Percentiles rank a stretch among this genome's conserved stretches.
Conservation (phyloP, 2,113 vertebrate genomes). For the Tor tambroides region DNA sequence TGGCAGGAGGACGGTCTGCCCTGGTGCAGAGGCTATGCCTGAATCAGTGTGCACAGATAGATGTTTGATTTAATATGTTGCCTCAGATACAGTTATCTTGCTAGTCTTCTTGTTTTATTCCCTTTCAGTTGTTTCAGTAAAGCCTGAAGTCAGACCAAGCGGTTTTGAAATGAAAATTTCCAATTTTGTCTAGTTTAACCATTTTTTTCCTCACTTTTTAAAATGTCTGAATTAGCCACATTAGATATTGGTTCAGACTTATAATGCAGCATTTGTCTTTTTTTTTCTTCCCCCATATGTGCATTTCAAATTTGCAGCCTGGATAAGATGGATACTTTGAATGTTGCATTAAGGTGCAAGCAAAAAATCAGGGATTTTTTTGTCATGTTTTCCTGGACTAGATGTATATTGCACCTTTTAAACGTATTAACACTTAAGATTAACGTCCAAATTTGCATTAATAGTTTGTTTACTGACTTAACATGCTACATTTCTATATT, state of each 20-base stretch:
- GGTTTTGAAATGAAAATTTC: constrained; percentile 74
- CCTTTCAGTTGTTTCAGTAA: constrained; percentile 70
- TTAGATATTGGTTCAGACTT: constrained; percentile 17
- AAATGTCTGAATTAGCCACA: constrained; percentile 5
- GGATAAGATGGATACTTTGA: constrained; percentile 42
- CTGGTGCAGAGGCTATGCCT: constrained; percentile 43
- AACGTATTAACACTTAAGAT: not conserved
- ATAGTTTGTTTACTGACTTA: not conserved
- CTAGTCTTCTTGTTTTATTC: constrained; percentile 66
- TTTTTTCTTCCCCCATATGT: not conserved
- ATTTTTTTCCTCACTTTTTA: not conserved
- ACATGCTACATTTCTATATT: not conserved
- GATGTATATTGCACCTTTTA: constrained; percentile 2
- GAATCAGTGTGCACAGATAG: constrained; percentile 56
- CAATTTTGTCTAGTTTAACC: constrained; percentile 64
- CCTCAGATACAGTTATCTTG: constrained; percentile 64
- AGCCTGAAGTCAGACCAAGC: constrained; percentile 66
- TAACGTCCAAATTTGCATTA: not conserved
- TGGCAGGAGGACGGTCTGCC: constrained; percentile 47
- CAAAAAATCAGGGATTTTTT: not conserved
- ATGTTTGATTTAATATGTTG: constrained; percentile 68
- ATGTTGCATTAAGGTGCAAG: not conserved
- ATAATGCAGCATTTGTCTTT: not conserved
- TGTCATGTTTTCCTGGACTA: not conserved
- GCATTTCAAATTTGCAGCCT: constrained; percentile 38